Base-by-base conservation (phyloP, 2,888 invertebrate genomes). In the Parochlus steinenii region DNA sequence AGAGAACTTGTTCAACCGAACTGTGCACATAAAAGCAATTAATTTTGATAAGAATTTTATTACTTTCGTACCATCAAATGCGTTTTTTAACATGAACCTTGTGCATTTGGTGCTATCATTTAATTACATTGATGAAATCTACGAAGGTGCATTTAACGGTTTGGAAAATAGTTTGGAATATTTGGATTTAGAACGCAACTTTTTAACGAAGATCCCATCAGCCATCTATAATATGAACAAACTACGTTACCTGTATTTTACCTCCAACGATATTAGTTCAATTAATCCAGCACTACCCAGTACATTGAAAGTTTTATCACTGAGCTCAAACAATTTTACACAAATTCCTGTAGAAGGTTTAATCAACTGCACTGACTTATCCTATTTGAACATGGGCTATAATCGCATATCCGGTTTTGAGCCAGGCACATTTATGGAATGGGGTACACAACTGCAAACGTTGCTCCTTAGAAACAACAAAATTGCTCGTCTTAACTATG, bases 351-450 rank as follows among this genome's bases (percentile, higher is more conserved):
- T 69, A 2, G 62, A 67, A 22, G 69, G 77, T 4, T 62, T 87
- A 40, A 66, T 67, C 46, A 71, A 71, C 47, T 80, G 83, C 49
- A 71, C 74, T 34, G 71, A 74, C 48, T 64, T 87, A 37, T 68
- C 81, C n/a, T 85, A 87, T 59, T 69, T 87, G 44, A 87, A 87
- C 58, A 69, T 87, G 49, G 87, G 83, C 41, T 87, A 86, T 58
- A 87, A 89, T 56, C 74, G 74, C 52, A 83, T 89, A 49, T 66
- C 71, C 43, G 74, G 79, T 52, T 71, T 85, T 46, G 69, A 71
- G 44, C 71, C 76, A 40, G 74, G 74, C 43, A 80, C 85, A 53
- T 83, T 89, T 51, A 58, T 63, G 8, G 69, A 70, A 41, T 87
- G 86, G 83, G 80, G 81, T 18, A 66, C 67, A 39, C 76, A 75